Base-by-base conservation (phyloP, 2,797 vertebrate genomes). In the Catharus ustulatus region DNA sequence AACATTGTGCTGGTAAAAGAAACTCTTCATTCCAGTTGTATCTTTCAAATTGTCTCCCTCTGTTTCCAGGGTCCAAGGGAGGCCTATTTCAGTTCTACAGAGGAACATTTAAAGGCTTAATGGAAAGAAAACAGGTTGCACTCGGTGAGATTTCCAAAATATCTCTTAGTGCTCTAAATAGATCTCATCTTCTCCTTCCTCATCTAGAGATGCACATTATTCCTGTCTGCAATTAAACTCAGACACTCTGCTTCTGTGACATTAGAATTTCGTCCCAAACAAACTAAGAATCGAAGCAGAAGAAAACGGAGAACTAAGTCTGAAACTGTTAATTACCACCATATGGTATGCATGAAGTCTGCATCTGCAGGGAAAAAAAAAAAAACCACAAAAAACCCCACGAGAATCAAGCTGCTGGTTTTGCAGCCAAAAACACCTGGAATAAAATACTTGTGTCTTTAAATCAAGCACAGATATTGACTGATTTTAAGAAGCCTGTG, bases 261-360 rank as follows among this genome's bases (percentile, higher is more conserved):
- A 95, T 93, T 91, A 95, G 90, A 91, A 82, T 91, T 95, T 83
- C 83, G 89, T 94, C 81, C 75, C 63, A 84, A 87, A 88, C 67
- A 77, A 90, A 93, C 57, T 63, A 94, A 88, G 59, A 95, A 94
- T 51, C 0, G 24, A 94, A 87, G 91, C 32, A 94, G 84, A 48
- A 43, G 79, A 83, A 90, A 89, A 85, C 69, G 69, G 80, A 89
- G 66, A 93, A 72, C 12, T 45, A 84, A 91, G 82, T 82, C 79
- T 91, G 89, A 94, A 96, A 94, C 91, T 95, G 91, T 91, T 95
- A 91, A 94, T 91, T 95, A 93, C 73, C 89, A 91, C 94, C 93
- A 96, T 94, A 95, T 96, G 94, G 80, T 79, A 84, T 16, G 52
- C 61, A 90, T 84, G 74, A 76, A 93, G 83, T 71, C 80, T 89